A percentile compares a stretch with the other conserved stretches of the same genome.
These are phyloP conservation scores for Diaprepes abbreviatus DNA, from an alignment of 2,888 invertebrate genomes.

Conservation along the genomic window DNA sequence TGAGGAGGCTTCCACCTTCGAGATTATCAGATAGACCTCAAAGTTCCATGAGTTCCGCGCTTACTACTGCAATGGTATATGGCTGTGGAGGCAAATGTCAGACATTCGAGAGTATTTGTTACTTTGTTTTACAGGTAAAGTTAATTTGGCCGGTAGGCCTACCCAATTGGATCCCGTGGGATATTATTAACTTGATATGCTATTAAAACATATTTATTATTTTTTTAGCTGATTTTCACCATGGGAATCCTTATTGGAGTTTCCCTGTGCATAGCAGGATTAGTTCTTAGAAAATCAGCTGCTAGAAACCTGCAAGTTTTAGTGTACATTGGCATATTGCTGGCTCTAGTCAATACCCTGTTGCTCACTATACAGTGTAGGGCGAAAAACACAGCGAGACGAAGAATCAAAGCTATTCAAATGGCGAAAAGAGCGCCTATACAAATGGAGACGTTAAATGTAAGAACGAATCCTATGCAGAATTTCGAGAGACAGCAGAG, in stretches of 20 bases:
- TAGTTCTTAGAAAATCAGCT: slow-evolving; percentile 74
- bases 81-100: slow-evolving; percentile 80
- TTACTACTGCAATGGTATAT: slow-evolving; percentile 71
- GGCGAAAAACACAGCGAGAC: slow-evolving; percentile 65
- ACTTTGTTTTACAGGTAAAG: slow-evolving; percentile 79
- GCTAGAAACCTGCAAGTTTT: slow-evolving; percentile 77
- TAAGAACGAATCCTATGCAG: slow-evolving; percentile 53
- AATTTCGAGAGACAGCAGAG: slow-evolving; percentile 37
- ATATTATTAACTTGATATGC: no score
- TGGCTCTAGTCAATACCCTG: slow-evolving; percentile 75
- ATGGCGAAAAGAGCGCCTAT: slow-evolving; percentile 61
- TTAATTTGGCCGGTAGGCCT: no score
- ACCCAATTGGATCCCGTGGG: no score
- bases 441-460: slow-evolving; percentile 59
- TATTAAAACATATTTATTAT: no score
- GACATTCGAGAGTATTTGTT: slow-evolving; percentile 80
- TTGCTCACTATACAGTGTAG: slow-evolving; percentile 76
- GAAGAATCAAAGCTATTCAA: slow-evolving; percentile 59
- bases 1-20: slow-evolving; percentile 51
- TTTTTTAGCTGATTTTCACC: slow-evolving; percentile 74
- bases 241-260: slow-evolving; percentile 77
- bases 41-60: slow-evolving; percentile 64
- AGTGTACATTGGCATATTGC: slow-evolving; percentile 75
- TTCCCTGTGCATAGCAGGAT: slow-evolving; percentile 76
- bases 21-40: slow-evolving; percentile 61